Base-by-base conservation (phyloP, 2,113 vertebrate genomes). In the Zapus hudsonius region DNA sequence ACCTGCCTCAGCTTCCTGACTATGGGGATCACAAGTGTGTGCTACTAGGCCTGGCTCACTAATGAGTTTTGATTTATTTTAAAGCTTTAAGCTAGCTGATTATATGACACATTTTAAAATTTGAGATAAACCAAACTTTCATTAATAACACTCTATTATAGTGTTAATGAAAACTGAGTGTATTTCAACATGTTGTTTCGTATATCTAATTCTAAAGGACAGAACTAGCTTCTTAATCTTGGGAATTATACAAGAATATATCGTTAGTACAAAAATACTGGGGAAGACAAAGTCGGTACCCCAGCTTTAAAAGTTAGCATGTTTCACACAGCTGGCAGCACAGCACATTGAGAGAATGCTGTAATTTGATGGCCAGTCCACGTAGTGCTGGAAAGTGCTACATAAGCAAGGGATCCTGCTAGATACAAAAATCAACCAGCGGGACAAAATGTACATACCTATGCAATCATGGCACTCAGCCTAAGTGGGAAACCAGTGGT, bases 311-410 rank as follows among this genome's bases (percentile, higher is more conserved):
- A 74, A 59, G 90, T 57, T 25, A 84, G 19, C 73, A 75, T 72
- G 17, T 44, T 52, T 84, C 79, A 76, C 86, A 97, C 97, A 97
- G 93, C 97, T 96, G n/a, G n/a, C n/a, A n/a, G n/a, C n/a, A n/a
- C n/a, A n/a, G n/a, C n/a, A n/a, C n/a, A n/a, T n/a, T n/a, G n/a
- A n/a, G n/a, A n/a, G n/a, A n/a, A n/a, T n/a, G n/a, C n/a, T n/a
- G n/a, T n/a, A n/a, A n/a, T n/a, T n/a, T n/a, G n/a, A n/a, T n/a
- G n/a, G n/a, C n/a, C n/a, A n/a, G n/a, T n/a, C n/a, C n/a, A n/a
- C n/a, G n/a, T n/a, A n/a, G n/a, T n/a, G n/a, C n/a, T n/a, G n/a
- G n/a, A n/a, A n/a, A n/a, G n/a, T n/a, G n/a, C n/a, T n/a, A n/a
- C n/a, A n/a, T n/a, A n/a, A n/a, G n/a, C n/a, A n/a, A n/a, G n/a